Evolutionary conservation across 2,888 invertebrate species (phyloP), one percentile per base, ranked within the genome.

Genomic region (Cenopis cana): DNA sequence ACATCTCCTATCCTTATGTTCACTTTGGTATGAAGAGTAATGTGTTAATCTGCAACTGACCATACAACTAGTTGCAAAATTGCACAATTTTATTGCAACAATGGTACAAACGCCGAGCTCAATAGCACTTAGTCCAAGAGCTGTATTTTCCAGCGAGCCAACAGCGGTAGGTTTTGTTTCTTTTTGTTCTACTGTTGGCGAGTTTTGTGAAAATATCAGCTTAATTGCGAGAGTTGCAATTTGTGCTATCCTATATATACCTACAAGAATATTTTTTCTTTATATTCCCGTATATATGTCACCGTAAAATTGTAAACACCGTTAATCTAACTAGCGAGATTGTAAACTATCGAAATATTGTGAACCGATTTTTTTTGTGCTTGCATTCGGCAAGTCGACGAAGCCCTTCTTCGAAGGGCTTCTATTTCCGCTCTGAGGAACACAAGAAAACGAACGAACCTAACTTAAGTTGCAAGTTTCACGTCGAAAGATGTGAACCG

Each of bases 41-140:
- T 46, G 46, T 46, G 46, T 46, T 46, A n/a, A 46, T n/a, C 46
- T 46, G 46, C 14, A n/a, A 46, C 46, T 46, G n/a, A n/a, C 46
- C n/a, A 46, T n/a, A n/a, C 46, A 46, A 46, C 14, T 6, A 14
- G n/a, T 14, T 46, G 46, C n/a, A n/a, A 12, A 46, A 36, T 18
- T 36, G 33, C 4, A 36, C n/a, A 14, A 36, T 33, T 46, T 20
- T 3, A 24, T 52, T 6, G 55, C n/a, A n/a, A 55, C 55, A 55
- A 55, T 55, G 14, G 55, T n/a, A 55, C 14, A 24, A 46, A 24
- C 59, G 59, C 33, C n/a, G 41, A n/a, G n/a, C 64, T 64, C 36
- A 38, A 64, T 33, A 38, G 38, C 64, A 54, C 65, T 65, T 54
- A 41, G 54, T n/a, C 24, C n/a, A 29, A 36, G 60, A 46, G 50